phyloP scores from a whole-genome alignment of 2,113 vertebrate genomes.

The Sciurus niger region DNA sequence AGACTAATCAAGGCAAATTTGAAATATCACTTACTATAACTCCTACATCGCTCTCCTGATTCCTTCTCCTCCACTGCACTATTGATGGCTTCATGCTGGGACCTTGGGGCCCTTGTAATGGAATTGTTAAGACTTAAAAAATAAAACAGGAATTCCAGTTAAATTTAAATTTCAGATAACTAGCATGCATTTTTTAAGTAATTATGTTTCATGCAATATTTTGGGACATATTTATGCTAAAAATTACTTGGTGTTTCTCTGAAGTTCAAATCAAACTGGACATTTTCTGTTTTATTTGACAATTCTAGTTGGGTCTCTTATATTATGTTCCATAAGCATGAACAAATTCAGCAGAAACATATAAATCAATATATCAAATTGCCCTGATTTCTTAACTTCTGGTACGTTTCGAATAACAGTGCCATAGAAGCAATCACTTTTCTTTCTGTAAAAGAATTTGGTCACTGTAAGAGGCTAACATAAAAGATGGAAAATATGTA shows the following conservation, averaged over 20 bases:
- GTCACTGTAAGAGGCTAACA: not conserved
- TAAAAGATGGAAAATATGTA: not conserved
- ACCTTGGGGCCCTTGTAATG: not conserved
- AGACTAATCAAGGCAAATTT: not conserved
- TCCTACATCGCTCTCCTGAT: accelerated
- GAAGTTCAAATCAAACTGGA: slow-evolving; percentile 5
- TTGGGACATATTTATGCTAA: not conserved
- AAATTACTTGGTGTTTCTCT: not conserved
- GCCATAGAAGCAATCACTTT: not conserved
- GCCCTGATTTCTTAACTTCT: not conserved
- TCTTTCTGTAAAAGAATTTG: not conserved
- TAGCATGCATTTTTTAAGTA: not conserved
- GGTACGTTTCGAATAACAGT: not conserved
- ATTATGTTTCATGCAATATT: not conserved
- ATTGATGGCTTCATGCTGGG: not conserved
- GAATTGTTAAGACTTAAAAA: not conserved
- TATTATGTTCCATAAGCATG: not conserved
- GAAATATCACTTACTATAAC: not conserved
- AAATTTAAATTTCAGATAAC: slow-evolving; percentile 44
- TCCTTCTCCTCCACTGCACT: accelerated
- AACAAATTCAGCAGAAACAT: not conserved
- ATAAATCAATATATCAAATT: not conserved
- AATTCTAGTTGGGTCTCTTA: not conserved
- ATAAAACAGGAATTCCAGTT: not conserved
- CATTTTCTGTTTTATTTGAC: not conserved